Conservation (phyloP, 1,140 invertebrate genomes). For the Orius insidiosus region DNA sequence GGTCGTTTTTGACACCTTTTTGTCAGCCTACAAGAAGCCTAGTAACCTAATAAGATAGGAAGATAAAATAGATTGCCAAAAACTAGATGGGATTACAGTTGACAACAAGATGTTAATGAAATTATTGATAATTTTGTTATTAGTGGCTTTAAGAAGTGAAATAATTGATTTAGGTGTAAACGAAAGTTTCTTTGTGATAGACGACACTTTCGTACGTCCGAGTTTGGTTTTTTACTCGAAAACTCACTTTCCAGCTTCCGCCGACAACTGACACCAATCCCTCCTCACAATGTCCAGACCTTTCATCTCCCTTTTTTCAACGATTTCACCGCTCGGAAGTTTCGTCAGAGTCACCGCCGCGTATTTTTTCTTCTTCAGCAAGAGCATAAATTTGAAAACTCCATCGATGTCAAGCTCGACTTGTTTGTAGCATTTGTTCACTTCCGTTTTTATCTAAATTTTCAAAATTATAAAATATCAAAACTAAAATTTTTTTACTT, state of each 20-base stretch:
- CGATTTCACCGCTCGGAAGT: conserved; percentile 44
- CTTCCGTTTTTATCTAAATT: conserved; percentile 73
- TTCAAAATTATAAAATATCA: conserved; percentile 24
- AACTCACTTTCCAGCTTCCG: conserved; percentile 72
- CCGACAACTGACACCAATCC: conserved; percentile 95
- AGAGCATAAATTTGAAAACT: conserved; percentile 81
- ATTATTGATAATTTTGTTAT: conserved; percentile 10
- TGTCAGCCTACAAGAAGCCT: too few relatives aligned
- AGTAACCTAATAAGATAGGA: too few relatives aligned
- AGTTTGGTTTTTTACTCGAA: too few relatives aligned
- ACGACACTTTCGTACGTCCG: too few relatives aligned
- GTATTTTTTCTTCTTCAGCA: conserved; percentile 99
- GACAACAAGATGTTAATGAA: conserved; percentile 8
- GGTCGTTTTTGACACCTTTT: too few relatives aligned
- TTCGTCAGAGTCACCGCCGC: conserved; percentile 69
- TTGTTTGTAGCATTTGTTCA: conserved; percentile 86
- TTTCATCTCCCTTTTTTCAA: conserved; percentile 73
- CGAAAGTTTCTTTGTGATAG: too few relatives aligned
- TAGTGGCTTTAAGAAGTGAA: background rate
- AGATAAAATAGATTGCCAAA: too few relatives aligned
- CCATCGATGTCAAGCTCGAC: conserved; percentile 97
- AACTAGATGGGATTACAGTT: too few relatives aligned
- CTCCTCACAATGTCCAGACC: conserved; percentile 89
- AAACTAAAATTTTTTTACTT: conserved; percentile 29
- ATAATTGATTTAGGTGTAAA: too few relatives aligned